phyloP scores from a whole-genome alignment of 2,113 vertebrate genomes.

The Cygnus buccinator region DNA sequence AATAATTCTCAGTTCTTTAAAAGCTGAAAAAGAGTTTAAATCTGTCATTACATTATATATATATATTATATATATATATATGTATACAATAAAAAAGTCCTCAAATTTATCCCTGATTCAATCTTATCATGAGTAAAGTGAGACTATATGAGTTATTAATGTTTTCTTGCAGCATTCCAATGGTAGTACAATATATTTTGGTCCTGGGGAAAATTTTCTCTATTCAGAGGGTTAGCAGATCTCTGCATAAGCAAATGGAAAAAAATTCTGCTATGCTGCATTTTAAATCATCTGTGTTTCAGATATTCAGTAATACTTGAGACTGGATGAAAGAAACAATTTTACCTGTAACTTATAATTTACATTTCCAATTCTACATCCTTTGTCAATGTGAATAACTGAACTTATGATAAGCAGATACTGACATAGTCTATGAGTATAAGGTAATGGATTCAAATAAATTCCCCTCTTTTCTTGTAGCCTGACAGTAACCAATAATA shows the following conservation, averaged over 20 bases:
- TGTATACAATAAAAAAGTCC: too few species aligned
- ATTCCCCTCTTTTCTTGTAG: neutral
- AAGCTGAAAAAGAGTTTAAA: neutral
- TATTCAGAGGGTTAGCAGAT: neutral
- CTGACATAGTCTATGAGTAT: neutral
- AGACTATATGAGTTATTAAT: neutral
- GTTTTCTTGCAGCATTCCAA: neutral
- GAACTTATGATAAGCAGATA: neutral
- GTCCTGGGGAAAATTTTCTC: neutral
- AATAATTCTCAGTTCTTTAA: neutral
- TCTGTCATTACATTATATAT: neutral
- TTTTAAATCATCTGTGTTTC: conserved; percentile 13
- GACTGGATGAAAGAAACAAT: neutral
- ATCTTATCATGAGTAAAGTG: neutral
- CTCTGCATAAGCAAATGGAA: neutral
- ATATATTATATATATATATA: too few species aligned
- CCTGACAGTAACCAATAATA: neutral
- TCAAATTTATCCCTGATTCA: neutral
- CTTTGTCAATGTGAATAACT: neutral
- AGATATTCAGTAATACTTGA: neutral
- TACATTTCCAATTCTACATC: neutral
- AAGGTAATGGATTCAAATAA: neutral
- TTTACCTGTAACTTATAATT: conserved; percentile 13
- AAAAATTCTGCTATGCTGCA: neutral
- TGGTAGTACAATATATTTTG: neutral